Evolutionary conservation across 2,113 vertebrate genomes (phyloP), one percentile per base, ranked within the genome.

Genomic region (Caranx ignobilis): DNA sequence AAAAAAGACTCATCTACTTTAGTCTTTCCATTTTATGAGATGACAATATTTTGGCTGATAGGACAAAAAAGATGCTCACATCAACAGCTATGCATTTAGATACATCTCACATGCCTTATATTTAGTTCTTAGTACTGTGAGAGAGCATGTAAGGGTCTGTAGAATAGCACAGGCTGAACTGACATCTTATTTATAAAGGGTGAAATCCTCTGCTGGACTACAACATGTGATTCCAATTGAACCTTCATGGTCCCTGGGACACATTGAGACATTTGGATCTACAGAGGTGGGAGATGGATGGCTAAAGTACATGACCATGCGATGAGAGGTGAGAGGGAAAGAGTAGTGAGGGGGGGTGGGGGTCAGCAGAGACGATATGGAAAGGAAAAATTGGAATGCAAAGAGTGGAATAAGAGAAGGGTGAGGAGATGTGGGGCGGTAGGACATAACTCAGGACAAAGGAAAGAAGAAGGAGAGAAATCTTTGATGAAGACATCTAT

Each of bases 151-250:
- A 50, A 35, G 39, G 43, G 56, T 60, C 57, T 59, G 69, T 19
- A 59, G 55, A 82, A 66, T 39, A 76, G 77, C 48, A 56, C 0
- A 43, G 26, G n/a, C 66, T 34, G 79, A 72, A 77, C 85, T 88
- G 91, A 93, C 83, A 86, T 90, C 90, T 92, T 90, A 93, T 92
- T 89, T 94, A 93, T 90, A 89, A 89, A 70, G 87, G 86, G 77
- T 85, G 86, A 90, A 91, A 87, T 89, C 82, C 87, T 90, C 69
- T 15, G 81, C 80, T 82, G 31, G 5, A 63, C 90, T 79, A 52
- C 75, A 89, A 93, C 93, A 95, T 93, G 81, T 95, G 94, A 95
- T 94, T 93, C 81, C 93, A 93, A 94, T 95, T 94, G 88, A 88
- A 88, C 66, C 85, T 90, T 88, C 89, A 79, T 62, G 83, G 82